phyloP scores from a whole-genome alignment of 23 tunicate genomes.

The Halocynthia aurantium region DNA sequence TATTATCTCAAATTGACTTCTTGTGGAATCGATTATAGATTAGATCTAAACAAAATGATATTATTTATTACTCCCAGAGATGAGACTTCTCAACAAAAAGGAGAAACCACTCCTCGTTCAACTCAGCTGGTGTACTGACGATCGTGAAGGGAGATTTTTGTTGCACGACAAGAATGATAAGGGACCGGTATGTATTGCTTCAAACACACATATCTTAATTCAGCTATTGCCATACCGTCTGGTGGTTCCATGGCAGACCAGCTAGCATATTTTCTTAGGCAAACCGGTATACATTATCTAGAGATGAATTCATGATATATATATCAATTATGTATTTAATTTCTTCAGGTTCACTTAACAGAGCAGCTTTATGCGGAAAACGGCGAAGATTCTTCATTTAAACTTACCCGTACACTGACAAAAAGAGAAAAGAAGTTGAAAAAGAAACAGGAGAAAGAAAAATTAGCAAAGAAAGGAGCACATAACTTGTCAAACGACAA shows the following conservation, averaged over 20 bases:
- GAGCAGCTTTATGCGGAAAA: constrained; percentile 14
- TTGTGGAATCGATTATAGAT: too few species aligned
- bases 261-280: too few species aligned
- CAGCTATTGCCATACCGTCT: too few species aligned
- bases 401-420: constrained; percentile 67
- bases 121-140: constrained; percentile 80
- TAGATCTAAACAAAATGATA: not conserved
- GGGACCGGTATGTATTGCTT: constrained; percentile 40
- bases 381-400: constrained; percentile 35
- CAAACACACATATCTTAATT: not conserved
- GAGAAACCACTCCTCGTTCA: constrained; percentile 86
- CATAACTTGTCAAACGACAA: constrained; percentile 12
- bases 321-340: not conserved
- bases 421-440: constrained; percentile 68
- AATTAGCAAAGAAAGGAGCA: not conserved
- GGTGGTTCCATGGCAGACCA: too few species aligned
- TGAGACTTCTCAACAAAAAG: constrained; percentile 39
- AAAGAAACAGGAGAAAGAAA: constrained; percentile 53
- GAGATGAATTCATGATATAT: too few species aligned
- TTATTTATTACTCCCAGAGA: constrained; percentile 29
- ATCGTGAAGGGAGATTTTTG: constrained; percentile 89
- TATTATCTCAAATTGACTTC: not conserved
- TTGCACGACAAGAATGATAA: constrained; percentile 58
- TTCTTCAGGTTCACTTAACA: constrained; percentile 14
- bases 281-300: too few species aligned